Percentiles rank a stretch among this genome's conserved stretches.
phyloP scores from a whole-genome alignment of 2,888 invertebrate genomes.

The Exocentrus adspersus region DNA sequence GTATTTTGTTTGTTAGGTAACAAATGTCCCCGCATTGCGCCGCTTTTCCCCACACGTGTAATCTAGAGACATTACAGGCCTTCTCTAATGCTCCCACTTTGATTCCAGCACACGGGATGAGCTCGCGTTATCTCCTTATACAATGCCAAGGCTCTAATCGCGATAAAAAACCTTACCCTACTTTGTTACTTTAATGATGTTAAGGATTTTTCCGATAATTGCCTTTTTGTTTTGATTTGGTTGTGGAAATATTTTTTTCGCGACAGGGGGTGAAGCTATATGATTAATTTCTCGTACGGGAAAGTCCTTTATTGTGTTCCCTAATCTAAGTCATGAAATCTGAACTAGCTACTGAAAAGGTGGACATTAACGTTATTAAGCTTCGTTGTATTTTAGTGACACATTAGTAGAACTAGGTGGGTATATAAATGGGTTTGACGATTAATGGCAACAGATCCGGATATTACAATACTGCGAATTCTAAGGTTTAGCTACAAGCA shows the following conservation, averaged over 20 bases:
- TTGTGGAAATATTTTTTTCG: constrained; percentile 5
- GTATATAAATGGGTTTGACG: not conserved
- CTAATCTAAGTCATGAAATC: not conserved
- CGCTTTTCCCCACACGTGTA: constrained; percentile 31
- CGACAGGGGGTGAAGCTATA: not conserved
- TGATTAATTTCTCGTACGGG: constrained; percentile 15
- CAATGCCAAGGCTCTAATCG: constrained; percentile 39
- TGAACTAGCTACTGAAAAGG: not conserved
- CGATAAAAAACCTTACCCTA: constrained; percentile 42
- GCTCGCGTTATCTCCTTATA: constrained; percentile 42
- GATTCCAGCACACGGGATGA: constrained; percentile 46
- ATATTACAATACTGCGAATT: not conserved
- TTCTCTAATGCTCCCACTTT: constrained; percentile 43
- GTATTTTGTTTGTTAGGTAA: not conserved
- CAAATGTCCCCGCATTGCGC: not conserved
- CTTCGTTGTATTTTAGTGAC: not conserved
- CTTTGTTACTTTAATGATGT: constrained; percentile 46
- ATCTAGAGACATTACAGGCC: constrained; percentile 41
- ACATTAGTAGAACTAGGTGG: too few species aligned
- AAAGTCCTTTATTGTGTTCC: constrained; percentile 5
- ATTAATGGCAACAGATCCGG: not conserved
- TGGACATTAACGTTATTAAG: constrained; percentile 3
- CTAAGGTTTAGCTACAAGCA: not conserved
- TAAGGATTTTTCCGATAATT: constrained; percentile 45
- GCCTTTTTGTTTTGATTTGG: constrained; percentile 33